A percentile compares a stretch with the other conserved stretches of the same genome.
These are phyloP conservation scores for Crocidura indochinensis DNA, from an alignment of 2,797 vertebrate species.

Conservation along the genomic window DNA sequence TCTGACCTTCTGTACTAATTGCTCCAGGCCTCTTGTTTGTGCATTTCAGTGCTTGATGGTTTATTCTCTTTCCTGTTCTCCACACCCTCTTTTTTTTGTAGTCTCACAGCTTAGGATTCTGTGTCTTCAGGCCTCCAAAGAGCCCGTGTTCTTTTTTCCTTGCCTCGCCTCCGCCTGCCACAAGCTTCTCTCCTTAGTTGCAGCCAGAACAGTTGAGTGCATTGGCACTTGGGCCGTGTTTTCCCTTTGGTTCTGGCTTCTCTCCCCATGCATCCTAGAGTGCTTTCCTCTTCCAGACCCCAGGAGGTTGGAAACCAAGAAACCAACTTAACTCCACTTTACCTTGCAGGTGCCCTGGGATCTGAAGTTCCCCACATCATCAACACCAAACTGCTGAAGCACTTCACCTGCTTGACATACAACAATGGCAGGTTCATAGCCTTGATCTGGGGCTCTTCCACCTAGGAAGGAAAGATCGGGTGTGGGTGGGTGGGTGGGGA, in stretches of 20 bases:
- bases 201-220: background rate
- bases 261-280: background rate
- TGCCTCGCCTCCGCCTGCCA: background rate
- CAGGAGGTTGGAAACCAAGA: background rate
- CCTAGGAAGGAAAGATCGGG: background rate
- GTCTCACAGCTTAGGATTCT: background rate
- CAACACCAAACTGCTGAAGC: conserved; percentile 92
- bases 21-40: background rate
- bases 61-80: background rate
- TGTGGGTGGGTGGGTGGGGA: too few relatives aligned
- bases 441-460: background rate
- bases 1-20: too few relatives aligned
- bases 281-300: background rate
- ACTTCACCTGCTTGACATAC: conserved; percentile 94
- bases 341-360: conserved; percentile 91
- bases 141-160: background rate
- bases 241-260: background rate
- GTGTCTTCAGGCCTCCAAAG: background rate
- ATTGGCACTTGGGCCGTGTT: background rate
- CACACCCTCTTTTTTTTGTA: background rate
- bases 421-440: conserved; percentile 92
- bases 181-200: rapidly evolving
- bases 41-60: background rate
- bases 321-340: conserved; percentile 46
- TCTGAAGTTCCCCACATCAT: conserved; percentile 94